These are phyloP conservation scores for Cosmorhoe ocellata DNA, from an alignment of 2,888 invertebrate species.

Conservation along the genomic window DNA sequence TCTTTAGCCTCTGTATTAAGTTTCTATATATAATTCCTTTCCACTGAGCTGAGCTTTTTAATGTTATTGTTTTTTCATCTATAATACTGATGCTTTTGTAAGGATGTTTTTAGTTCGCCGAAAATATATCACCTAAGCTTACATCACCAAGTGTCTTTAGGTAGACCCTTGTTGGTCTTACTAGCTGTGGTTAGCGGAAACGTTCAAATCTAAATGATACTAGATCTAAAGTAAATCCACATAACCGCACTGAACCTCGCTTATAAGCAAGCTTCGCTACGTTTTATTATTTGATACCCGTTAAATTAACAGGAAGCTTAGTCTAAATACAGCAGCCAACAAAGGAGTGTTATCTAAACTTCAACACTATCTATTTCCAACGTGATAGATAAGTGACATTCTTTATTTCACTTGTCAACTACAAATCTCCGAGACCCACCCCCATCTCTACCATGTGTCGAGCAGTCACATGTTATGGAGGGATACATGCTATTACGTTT, in stretches of 20 bases:
- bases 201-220: too few relatives aligned
- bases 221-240: too few relatives aligned
- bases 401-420: constrained; percentile 72
- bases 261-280: too few relatives aligned
- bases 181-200: too few relatives aligned
- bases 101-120: too few relatives aligned
- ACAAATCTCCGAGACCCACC: constrained; percentile 78
- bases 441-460: constrained; percentile 70
- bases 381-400: constrained; percentile 53
- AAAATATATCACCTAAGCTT: too few relatives aligned
- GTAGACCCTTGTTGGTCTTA: too few relatives aligned
- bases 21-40: not conserved
- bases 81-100: too few relatives aligned
- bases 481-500: constrained; percentile 57
- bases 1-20: not conserved
- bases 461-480: constrained; percentile 67
- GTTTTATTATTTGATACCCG: not conserved
- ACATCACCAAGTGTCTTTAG: too few relatives aligned
- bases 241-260: too few relatives aligned
- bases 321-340: constrained; percentile 1
- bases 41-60: too few relatives aligned
- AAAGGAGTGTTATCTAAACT: constrained; percentile 15
- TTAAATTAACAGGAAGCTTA: constrained; percentile 1
- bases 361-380: constrained; percentile 39
- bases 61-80: too few relatives aligned